These are phyloP conservation scores for Lophotriccus pileatus DNA, from an alignment of 2,797 vertebrate genomes.

Conservation along the genomic window DNA sequence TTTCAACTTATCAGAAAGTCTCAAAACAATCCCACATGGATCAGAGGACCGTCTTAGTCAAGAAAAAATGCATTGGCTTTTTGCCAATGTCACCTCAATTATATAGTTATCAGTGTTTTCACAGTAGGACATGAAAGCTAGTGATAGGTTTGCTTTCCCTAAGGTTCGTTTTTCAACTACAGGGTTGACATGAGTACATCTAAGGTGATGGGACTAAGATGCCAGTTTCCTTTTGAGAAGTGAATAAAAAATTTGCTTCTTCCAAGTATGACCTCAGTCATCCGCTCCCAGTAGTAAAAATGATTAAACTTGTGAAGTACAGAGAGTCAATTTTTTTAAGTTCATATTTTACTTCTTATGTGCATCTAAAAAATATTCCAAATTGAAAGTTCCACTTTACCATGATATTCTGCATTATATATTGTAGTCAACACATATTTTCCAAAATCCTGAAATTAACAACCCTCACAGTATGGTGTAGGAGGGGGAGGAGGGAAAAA, in stretches of 20 bases:
- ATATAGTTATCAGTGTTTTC: conserved; percentile 50
- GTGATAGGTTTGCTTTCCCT: conserved; percentile 40
- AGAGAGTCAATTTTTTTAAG: neutral
- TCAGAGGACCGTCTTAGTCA: neutral
- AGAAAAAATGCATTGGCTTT: neutral
- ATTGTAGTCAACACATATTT: neutral
- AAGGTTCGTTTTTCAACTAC: conserved; percentile 28
- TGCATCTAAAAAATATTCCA: neutral
- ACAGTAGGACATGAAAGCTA: conserved; percentile 3
- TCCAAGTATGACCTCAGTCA: neutral
- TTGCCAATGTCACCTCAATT: conserved; percentile 60
- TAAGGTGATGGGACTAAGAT: conserved; percentile 33
- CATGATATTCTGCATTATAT: neutral
- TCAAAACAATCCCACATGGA: neutral
- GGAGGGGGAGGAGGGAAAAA: neutral
- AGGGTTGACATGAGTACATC: neutral
- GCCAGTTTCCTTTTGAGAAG: neutral
- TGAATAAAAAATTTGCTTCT: conserved; percentile 10
- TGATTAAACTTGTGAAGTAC: neutral
- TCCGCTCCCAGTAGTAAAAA: neutral
- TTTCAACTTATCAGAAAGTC: neutral
- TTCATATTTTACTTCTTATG: neutral
- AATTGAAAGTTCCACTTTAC: neutral
- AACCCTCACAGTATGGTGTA: accelerated
- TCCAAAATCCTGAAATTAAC: neutral